These are phyloP conservation scores for Micrasema minimum DNA, from an alignment of 1,140 invertebrate genomes.

Conservation along the genomic window DNA sequence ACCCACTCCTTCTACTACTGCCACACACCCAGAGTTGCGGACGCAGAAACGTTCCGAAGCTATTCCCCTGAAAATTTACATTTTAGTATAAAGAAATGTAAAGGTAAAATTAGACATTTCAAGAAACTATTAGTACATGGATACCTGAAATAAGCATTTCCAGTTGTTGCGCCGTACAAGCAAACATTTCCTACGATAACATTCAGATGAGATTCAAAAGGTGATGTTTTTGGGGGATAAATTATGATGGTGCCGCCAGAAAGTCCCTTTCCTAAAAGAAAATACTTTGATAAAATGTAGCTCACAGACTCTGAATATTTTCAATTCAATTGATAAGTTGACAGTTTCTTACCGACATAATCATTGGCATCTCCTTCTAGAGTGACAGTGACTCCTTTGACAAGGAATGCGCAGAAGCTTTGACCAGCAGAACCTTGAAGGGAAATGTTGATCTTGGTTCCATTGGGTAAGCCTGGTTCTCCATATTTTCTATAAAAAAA, in stretches of 20 bases:
- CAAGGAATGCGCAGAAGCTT: constrained; percentile 98
- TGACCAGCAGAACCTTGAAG: constrained; percentile 97
- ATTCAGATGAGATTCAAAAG: constrained; percentile 90
- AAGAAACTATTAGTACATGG: not conserved
- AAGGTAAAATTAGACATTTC: not conserved
- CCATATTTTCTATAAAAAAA: constrained; percentile 78
- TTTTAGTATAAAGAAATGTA: not conserved
- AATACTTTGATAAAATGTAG: not conserved
- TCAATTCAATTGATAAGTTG: not conserved
- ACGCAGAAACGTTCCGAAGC: constrained; percentile 98
- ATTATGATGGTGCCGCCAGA: constrained; percentile 96
- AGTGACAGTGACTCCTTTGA: constrained; percentile 88
- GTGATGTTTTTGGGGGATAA: constrained; percentile 88
- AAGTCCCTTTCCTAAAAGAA: constrained; percentile 77
- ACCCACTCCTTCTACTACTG: constrained; percentile 85
- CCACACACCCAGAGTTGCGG: constrained; percentile 94
- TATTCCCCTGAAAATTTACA: constrained; percentile 77
- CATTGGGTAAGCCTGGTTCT: constrained; percentile 87
- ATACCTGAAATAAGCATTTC: constrained; percentile 93
- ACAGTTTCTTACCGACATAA: constrained; percentile 82
- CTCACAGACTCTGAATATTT: not conserved
- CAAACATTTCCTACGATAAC: constrained; percentile 99
- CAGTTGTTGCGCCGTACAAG: constrained; percentile 95
- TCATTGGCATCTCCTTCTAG: constrained; percentile 99
- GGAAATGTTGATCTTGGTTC: constrained; percentile 85